Conservation (phyloP, 2,113 vertebrate species). For the Halcyon malimbica region DNA sequence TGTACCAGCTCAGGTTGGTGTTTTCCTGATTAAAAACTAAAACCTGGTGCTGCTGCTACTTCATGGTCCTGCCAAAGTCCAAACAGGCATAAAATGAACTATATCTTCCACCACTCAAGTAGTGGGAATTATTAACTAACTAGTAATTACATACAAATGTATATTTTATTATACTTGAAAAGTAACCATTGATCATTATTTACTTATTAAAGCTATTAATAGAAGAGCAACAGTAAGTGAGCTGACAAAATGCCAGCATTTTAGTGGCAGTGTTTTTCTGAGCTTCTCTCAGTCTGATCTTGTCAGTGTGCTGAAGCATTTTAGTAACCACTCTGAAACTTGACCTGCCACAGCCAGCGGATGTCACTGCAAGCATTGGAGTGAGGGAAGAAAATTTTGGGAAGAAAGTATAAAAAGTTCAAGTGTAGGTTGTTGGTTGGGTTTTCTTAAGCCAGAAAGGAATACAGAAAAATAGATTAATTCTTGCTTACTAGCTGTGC, state of each 20-base stretch:
- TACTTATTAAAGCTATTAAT: background rate
- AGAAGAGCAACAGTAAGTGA: background rate
- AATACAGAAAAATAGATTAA: background rate
- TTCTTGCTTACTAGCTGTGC: background rate
- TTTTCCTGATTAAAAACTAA: background rate
- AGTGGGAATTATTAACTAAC: background rate
- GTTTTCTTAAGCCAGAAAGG: background rate
- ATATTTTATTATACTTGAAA: background rate
- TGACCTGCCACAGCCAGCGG: background rate
- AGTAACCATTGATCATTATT: background rate
- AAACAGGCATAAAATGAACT: background rate
- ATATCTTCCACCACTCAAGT: background rate
- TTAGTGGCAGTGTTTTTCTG: background rate
- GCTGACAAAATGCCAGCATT: background rate
- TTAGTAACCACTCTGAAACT: background rate
- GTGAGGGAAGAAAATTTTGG: background rate
- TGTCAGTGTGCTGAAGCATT: background rate
- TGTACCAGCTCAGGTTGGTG: background rate
- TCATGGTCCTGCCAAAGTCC: background rate
- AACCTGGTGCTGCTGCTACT: background rate
- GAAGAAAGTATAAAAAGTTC: background rate
- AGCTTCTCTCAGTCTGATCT: background rate
- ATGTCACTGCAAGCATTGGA: slow-evolving; percentile 27
- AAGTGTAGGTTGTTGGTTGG: background rate
- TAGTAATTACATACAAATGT: background rate